These are phyloP conservation scores for Zygothrica quintamaculata DNA, from an alignment of 2,888 invertebrate genomes.

Conservation along the genomic window DNA sequence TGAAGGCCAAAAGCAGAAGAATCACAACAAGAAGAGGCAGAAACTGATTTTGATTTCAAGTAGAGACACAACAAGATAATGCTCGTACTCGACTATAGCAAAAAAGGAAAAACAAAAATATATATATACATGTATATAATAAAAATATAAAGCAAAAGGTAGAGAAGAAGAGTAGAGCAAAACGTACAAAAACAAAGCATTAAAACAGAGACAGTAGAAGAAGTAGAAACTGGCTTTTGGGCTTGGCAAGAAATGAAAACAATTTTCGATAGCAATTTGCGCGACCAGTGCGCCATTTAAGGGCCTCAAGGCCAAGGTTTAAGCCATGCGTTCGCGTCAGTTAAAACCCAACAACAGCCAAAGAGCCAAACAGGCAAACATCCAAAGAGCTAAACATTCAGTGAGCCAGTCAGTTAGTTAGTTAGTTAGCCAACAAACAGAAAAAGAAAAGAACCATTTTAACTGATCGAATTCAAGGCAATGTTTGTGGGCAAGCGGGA, in stretches of 20 bases:
- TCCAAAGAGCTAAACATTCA: neutral
- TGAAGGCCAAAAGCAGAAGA: slow-evolving; percentile 46
- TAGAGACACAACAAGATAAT: slow-evolving; percentile 37
- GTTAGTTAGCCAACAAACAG: slow-evolving; percentile 2
- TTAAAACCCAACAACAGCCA: too few relatives aligned
- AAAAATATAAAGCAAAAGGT: neutral
- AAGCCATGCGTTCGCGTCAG: slow-evolving; percentile 38
- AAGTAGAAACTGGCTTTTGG: slow-evolving; percentile 49
- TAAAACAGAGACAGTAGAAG: slow-evolving; percentile 15
- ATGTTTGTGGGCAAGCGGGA: slow-evolving; percentile 21
- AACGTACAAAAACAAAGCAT: too few relatives aligned
- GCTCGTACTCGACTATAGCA: slow-evolving; percentile 8
- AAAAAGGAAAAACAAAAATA: neutral
- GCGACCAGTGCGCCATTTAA: slow-evolving; percentile 70
- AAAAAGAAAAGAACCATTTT: slow-evolving; percentile 4
- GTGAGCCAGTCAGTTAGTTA: slow-evolving; percentile 18
- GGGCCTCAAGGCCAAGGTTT: slow-evolving; percentile 83
- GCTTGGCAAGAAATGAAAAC: slow-evolving; percentile 21
- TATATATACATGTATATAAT: too few relatives aligned
- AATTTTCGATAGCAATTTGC: slow-evolving; percentile 42
- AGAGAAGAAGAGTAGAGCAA: neutral
- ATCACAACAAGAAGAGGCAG: neutral
- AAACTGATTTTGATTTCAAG: slow-evolving; percentile 50
- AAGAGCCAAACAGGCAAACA: neutral
- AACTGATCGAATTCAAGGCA: slow-evolving; percentile 61